phyloP scores from a whole-genome alignment of 2,113 vertebrate genomes.

The Syrmaticus mikado region DNA sequence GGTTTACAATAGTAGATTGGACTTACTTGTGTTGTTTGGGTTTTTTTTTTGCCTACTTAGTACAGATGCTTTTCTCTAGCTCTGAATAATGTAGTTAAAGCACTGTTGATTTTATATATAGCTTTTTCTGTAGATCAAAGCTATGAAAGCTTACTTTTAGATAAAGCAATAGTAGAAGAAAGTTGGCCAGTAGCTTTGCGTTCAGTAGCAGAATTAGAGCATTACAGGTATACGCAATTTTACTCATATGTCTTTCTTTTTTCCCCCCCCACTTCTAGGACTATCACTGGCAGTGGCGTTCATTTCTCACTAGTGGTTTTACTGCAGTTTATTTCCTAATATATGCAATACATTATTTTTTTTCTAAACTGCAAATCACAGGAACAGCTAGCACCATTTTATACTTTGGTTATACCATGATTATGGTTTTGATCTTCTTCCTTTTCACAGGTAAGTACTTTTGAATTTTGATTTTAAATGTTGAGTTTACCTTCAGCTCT shows the following conservation, averaged over 20 bases:
- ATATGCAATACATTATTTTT: conserved; percentile 95
- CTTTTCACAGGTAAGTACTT: conserved; percentile 88
- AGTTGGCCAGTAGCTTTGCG: not conserved
- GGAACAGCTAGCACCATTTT: conserved; percentile 93
- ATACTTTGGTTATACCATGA: conserved; percentile 95
- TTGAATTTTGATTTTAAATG: not conserved
- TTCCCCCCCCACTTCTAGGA: conserved; percentile 78
- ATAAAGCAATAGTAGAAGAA: not conserved
- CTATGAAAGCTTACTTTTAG: not conserved
- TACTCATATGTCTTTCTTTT: not conserved
- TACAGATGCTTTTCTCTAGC: not conserved
- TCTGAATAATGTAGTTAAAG: not conserved
- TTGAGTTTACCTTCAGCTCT: not conserved
- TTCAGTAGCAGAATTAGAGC: not conserved
- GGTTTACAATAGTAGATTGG: not conserved
- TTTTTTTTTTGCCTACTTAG: not conserved
- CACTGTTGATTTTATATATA: not conserved
- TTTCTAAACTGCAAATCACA: conserved; percentile 93
- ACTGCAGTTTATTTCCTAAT: conserved; percentile 95
- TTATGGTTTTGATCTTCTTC: conserved; percentile 97
- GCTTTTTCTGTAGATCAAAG: not conserved
- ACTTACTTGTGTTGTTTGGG: not conserved
- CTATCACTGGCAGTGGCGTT: conserved; percentile 99
- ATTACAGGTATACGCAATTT: not conserved
- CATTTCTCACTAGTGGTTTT: conserved; percentile 97